A percentile compares a stretch with the other conserved stretches of the same genome.
phyloP scores from a whole-genome alignment of 1,140 invertebrate genomes.

The Drosophila athabasca region DNA sequence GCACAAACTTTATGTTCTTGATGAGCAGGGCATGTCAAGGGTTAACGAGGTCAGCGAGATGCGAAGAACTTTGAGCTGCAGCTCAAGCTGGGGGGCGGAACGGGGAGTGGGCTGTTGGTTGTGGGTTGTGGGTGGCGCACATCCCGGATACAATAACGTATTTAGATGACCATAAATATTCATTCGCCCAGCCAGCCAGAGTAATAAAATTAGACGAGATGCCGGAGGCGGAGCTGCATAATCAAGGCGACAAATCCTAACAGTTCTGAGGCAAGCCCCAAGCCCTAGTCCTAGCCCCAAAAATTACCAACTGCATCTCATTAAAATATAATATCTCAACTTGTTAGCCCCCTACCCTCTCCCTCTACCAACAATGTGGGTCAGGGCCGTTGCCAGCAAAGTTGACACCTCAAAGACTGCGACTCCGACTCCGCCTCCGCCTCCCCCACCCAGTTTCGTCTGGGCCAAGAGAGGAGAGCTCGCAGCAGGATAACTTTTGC shows the following conservation, averaged over 20 bases:
- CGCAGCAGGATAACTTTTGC: neutral
- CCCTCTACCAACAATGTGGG: conserved; percentile 46
- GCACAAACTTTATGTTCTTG: conserved; percentile 62
- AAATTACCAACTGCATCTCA: conserved; percentile 68
- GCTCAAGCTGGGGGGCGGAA: conserved; percentile 7
- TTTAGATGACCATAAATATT: conserved; percentile 72
- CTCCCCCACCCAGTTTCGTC: too few relatives aligned
- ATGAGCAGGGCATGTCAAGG: conserved; percentile 62
- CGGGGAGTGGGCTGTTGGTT: neutral
- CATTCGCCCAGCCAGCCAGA: conserved; percentile 62
- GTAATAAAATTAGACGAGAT: conserved; percentile 58
- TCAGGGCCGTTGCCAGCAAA: conserved; percentile 51
- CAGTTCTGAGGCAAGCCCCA: conserved; percentile 8
- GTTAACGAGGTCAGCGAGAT: conserved; percentile 69
- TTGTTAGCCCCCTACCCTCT: conserved; percentile 10
- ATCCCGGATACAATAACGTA: conserved; percentile 51
- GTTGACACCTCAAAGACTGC: conserved; percentile 46
- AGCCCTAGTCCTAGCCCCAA: conserved; percentile 2
- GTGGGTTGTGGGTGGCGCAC: neutral
- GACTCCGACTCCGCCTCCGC: neutral
- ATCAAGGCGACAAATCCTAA: conserved; percentile 22
- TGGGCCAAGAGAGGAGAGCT: too few relatives aligned
- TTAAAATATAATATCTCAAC: conserved; percentile 72
- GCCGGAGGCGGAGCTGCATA: conserved; percentile 27
- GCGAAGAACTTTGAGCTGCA: conserved; percentile 34